Evolutionary conservation across 1,140 invertebrate species (phyloP).

Genomic region (Drosophila ercepeae): DNA sequence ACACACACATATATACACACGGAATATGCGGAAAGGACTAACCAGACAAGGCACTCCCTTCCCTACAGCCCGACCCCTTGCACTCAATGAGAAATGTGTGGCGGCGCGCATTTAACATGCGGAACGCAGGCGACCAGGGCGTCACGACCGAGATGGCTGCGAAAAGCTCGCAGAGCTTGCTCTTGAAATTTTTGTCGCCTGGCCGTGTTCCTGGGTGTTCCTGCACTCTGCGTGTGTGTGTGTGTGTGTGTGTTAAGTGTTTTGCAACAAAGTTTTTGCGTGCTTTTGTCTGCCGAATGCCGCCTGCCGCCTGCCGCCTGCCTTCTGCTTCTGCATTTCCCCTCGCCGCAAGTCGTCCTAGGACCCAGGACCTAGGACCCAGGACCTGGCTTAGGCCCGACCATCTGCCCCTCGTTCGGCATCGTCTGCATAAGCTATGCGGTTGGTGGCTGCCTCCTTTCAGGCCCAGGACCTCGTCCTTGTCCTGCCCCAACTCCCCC

Average conservation of each 20-base stretch:
- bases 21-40: conserved; percentile 81
- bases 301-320: conserved; percentile 11
- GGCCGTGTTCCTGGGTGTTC: conserved; percentile 14
- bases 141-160: background rate
- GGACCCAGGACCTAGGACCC: background rate
- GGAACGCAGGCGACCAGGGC: conserved; percentile 41
- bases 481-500: background rate
- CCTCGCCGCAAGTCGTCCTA: background rate
- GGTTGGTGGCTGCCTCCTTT: conserved; percentile 46
- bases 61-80: background rate
- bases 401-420: conserved; percentile 1
- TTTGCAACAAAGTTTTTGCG: conserved; percentile 78
- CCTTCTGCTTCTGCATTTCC: conserved; percentile 5
- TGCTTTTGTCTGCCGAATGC: conserved; percentile 64
- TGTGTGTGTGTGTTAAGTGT: conserved; percentile 63
- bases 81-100: conserved; percentile 56
- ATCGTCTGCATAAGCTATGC: conserved; percentile 58
- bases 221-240: background rate
- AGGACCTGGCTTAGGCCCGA: background rate
- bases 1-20: too few species aligned
- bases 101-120: conserved; percentile 58
- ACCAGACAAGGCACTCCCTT: conserved; percentile 70
- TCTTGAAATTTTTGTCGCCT: conserved; percentile 28
- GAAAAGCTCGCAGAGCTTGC: background rate
- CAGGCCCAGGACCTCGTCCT: conserved; percentile 30